Evolutionary conservation across 2,113 vertebrate species (phyloP).

Genomic region (Mugil cephalus): DNA sequence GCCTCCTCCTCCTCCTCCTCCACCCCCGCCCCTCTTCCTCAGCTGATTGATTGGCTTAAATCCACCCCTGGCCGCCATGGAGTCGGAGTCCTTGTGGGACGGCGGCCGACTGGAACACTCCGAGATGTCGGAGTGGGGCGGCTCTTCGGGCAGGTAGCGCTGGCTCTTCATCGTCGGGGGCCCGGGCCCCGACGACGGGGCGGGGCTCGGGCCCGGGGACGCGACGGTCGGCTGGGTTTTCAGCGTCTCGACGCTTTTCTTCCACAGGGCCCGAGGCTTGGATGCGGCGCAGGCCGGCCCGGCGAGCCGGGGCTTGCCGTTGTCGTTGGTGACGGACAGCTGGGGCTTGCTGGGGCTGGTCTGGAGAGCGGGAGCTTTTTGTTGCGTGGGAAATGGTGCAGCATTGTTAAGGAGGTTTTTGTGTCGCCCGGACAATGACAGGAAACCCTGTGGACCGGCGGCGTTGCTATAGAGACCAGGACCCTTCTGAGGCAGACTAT

Average conservation of each 20-base stretch:
- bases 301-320: slow-evolving; percentile 82
- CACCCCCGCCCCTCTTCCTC: slow-evolving; percentile 73
- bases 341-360: slow-evolving; percentile 93
- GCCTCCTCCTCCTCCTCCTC: slow-evolving; percentile 54
- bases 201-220: slow-evolving; percentile 51
- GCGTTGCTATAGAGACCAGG: slow-evolving; percentile 91
- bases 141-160: slow-evolving; percentile 93
- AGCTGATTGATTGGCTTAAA: slow-evolving; percentile 78
- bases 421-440: slow-evolving; percentile 86
- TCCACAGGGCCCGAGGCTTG: slow-evolving; percentile 94
- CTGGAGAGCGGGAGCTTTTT: slow-evolving; percentile 72
- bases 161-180: slow-evolving; percentile 89
- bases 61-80: slow-evolving; percentile 74
- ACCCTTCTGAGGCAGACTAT: slow-evolving; percentile 79
- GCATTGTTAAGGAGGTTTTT: slow-evolving; percentile 97
- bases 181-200: slow-evolving; percentile 72
- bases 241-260: slow-evolving; percentile 94
- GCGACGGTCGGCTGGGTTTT: slow-evolving; percentile 87
- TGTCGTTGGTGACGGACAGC: slow-evolving; percentile 89
- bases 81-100: slow-evolving; percentile 89
- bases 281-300: slow-evolving; percentile 75
- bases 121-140: slow-evolving; percentile 92
- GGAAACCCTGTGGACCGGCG: slow-evolving; percentile 88
- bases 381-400: slow-evolving; percentile 87
- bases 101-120: slow-evolving; percentile 91